Percentiles rank a stretch among this genome's conserved stretches.
phyloP scores from a whole-genome alignment of 1,140 invertebrate species.

The Bombus terrestris region DNA sequence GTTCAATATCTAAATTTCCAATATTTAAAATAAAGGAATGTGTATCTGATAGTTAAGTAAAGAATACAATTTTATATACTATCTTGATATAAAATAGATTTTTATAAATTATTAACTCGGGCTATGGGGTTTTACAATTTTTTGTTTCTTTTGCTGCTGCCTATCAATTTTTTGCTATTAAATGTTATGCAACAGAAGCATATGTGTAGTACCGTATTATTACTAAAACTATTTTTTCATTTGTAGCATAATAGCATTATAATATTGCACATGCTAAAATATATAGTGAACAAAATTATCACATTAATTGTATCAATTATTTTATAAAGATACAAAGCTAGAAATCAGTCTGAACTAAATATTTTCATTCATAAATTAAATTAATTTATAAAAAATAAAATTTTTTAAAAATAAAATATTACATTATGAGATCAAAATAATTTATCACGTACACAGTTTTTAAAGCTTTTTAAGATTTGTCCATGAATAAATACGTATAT shows the following conservation, averaged over 20 bases:
- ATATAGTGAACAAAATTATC: constrained; percentile 18
- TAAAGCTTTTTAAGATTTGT: constrained; percentile 24
- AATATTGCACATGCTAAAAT: constrained; percentile 50
- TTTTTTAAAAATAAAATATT: constrained; percentile 32
- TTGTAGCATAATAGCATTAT: constrained; percentile 29
- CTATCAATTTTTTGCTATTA: constrained; percentile 17
- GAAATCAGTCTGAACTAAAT: constrained; percentile 37
- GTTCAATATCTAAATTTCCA: neutral
- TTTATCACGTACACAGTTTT: constrained; percentile 43
- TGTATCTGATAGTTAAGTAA: neutral
- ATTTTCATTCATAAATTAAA: constrained; percentile 41
- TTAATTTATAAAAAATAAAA: constrained; percentile 22
- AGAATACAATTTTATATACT: constrained; percentile 5
- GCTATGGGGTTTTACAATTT: constrained; percentile 12
- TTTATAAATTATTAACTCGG: constrained; percentile 12
- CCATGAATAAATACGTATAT: constrained; percentile 23
- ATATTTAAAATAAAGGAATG: constrained; percentile 22
- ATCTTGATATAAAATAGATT: constrained; percentile 29
- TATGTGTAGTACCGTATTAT: constrained; percentile 9
- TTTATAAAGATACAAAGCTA: constrained; percentile 45
- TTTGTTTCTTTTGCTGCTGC: neutral
- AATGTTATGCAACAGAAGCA: neutral
- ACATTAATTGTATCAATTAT: constrained; percentile 33
- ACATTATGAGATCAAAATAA: constrained; percentile 59
- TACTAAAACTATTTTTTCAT: constrained; percentile 33